A percentile compares a stretch with the other conserved stretches of the same genome.
Evolutionary conservation across 30 jellyfish, hydroid and myxozoan genomes (phyloP).

Genomic region (Pseudorhiza aurosa): DNA sequence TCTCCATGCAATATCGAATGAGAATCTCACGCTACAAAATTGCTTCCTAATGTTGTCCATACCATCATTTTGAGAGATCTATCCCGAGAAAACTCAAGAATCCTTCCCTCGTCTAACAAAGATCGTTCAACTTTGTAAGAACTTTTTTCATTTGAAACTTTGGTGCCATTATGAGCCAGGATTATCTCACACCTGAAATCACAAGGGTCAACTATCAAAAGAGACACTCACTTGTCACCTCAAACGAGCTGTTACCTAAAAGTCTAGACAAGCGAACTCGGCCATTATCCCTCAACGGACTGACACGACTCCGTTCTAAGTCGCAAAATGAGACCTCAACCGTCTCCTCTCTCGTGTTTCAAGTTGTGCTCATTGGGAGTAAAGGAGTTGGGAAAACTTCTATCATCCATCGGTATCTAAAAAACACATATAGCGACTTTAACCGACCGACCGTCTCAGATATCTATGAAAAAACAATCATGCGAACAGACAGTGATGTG

Average conservation of each 20-base stretch:
- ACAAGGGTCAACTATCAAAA: slow-evolving; percentile 33
- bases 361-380: slow-evolving; percentile 60
- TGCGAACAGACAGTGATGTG: slow-evolving; percentile 56
- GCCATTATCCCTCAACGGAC: slow-evolving; percentile 23
- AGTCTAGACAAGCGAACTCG: background rate
- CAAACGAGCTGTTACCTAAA: background rate
- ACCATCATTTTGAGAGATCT: too few species aligned
- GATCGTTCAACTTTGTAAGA: too few species aligned
- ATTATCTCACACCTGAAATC: slow-evolving; percentile 26
- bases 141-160: too few species aligned
- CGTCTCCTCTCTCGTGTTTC: slow-evolving; percentile 58
- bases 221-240: slow-evolving; percentile 36
- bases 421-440: slow-evolving; percentile 8
- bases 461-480: slow-evolving; percentile 50
- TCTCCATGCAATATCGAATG: too few species aligned
- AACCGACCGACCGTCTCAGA: slow-evolving; percentile 76
- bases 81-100: too few species aligned
- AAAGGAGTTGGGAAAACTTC: slow-evolving; percentile 73
- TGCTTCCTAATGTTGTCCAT: too few species aligned
- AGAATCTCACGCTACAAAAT: too few species aligned
- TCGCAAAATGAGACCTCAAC: background rate
- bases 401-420: slow-evolving; percentile 38
- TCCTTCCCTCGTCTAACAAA: too few species aligned
- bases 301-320: slow-evolving; percentile 31
- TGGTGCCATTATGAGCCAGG: slow-evolving; percentile 5